phyloP scores from a whole-genome alignment of 2,797 vertebrate species.

The Argya squamiceps region DNA sequence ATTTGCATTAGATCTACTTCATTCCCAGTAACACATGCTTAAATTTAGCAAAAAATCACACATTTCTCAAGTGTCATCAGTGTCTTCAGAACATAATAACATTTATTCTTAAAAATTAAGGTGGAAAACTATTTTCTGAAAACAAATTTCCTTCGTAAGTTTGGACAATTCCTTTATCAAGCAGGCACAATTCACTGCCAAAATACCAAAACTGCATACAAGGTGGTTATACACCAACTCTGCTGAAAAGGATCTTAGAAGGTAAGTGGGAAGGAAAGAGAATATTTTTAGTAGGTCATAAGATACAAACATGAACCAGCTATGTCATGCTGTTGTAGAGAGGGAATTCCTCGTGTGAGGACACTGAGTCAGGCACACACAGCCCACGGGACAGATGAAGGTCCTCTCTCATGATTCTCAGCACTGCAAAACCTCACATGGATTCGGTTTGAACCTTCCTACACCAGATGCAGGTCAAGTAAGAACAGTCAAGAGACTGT shows the following conservation, averaged over 20 bases:
- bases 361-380: not conserved
- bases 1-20: not conserved
- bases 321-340: not conserved
- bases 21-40: not conserved
- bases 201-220: not conserved
- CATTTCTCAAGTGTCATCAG: not conserved
- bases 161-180: not conserved
- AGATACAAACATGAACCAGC: constrained; percentile 23
- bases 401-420: not conserved
- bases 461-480: not conserved
- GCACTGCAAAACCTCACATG: not conserved
- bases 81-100: not conserved
- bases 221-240: not conserved
- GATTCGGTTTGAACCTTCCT: not conserved
- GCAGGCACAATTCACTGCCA: not conserved
- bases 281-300: constrained; percentile 38
- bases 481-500: not conserved
- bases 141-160: not conserved
- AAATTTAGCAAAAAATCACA: not conserved
- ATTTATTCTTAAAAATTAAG: not conserved
- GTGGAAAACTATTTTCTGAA: not conserved
- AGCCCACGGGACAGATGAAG: not conserved
- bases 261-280: not conserved
- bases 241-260: not conserved
- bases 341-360: constrained; percentile 31